phyloP scores from a whole-genome alignment of 2,888 invertebrate genomes.

The Archips crataeganus region DNA sequence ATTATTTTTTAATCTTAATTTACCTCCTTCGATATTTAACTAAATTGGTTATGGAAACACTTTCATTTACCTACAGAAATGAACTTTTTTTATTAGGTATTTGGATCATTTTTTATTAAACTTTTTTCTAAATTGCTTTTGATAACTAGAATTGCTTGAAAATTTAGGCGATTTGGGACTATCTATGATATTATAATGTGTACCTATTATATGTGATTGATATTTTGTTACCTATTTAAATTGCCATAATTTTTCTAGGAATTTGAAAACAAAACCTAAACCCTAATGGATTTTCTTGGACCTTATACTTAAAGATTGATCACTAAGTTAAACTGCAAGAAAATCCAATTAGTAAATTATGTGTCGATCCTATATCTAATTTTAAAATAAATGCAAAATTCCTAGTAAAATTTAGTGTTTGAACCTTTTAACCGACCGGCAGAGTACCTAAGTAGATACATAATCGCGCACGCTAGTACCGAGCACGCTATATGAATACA shows the following conservation, averaged over 20 bases:
- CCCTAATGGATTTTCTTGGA: neutral
- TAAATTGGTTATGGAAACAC: conserved; percentile 15
- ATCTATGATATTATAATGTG: conserved; percentile 53
- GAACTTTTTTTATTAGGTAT: conserved; percentile 17
- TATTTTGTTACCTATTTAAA: conserved; percentile 37
- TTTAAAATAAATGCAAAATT: neutral
- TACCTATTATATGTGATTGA: conserved; percentile 44
- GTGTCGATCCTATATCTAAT: neutral
- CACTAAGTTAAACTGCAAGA: neutral
- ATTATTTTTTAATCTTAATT: neutral
- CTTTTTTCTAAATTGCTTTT: conserved; percentile 34
- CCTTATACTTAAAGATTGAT: neutral
- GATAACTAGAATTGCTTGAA: conserved; percentile 44
- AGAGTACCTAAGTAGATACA: neutral
- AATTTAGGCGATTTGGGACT: conserved; percentile 53
- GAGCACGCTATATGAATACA: neutral
- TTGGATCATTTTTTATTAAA: conserved; percentile 24
- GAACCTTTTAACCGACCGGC: conserved; percentile 6
- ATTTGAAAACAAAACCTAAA: conserved; percentile 3
- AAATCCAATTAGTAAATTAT: neutral
- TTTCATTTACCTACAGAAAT: conserved; percentile 28
- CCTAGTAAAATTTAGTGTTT: conserved; percentile 4
- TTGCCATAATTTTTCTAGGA: conserved; percentile 30
- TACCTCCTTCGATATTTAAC: neutral
- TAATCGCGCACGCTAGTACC: neutral